Percentiles rank a stretch among this genome's conserved stretches.
Conservation (phyloP, 92 coral and sea anemone genomes). For the Nematostella vectensis region DNA sequence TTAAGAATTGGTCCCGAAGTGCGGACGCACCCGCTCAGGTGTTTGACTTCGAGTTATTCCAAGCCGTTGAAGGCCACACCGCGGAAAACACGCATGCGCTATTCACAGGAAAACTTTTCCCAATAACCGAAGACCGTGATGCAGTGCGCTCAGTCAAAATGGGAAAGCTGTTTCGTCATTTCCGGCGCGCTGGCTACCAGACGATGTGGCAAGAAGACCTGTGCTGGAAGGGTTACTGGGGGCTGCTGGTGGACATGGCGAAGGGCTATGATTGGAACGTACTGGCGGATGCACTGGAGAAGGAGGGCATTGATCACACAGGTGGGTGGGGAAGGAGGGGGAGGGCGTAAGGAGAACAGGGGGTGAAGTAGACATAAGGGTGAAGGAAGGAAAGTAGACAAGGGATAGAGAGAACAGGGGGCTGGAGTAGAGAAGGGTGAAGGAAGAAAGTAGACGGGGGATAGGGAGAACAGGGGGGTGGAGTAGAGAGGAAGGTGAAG, state of each 20-base stretch:
- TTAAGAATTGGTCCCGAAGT: slow-evolving; percentile 33
- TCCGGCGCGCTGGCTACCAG: slow-evolving; percentile 66
- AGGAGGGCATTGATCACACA: slow-evolving; percentile 40
- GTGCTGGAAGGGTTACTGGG: slow-evolving; percentile 69
- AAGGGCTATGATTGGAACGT: slow-evolving; percentile 34
- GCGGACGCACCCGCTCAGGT: slow-evolving; percentile 39
- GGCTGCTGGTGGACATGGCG: slow-evolving; percentile 40
- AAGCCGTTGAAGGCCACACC: slow-evolving; percentile 84
- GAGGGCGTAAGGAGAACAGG: too few species aligned
- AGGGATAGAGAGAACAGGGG: too few species aligned
- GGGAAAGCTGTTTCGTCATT: slow-evolving; percentile 47
- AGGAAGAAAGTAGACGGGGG: too few species aligned
- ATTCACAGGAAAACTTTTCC: slow-evolving; percentile 67
- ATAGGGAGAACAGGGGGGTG: too few species aligned
- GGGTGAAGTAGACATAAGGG: too few species aligned
- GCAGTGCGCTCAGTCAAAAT: slow-evolving; percentile 31
- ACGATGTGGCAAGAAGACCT: slow-evolving; percentile 76
- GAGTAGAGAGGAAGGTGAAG: too few species aligned
- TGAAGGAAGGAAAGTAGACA: too few species aligned
- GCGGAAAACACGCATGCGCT: slow-evolving; percentile 74
- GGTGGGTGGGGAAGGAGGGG: too few species aligned
- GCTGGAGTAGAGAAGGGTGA: too few species aligned
- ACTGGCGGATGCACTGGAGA: slow-evolving; percentile 27
- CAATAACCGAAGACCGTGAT: slow-evolving; percentile 20
- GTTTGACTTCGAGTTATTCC: slow-evolving; percentile 78